Base-by-base conservation (phyloP, 2,797 vertebrate genomes). In the Etheostoma nigrum region DNA sequence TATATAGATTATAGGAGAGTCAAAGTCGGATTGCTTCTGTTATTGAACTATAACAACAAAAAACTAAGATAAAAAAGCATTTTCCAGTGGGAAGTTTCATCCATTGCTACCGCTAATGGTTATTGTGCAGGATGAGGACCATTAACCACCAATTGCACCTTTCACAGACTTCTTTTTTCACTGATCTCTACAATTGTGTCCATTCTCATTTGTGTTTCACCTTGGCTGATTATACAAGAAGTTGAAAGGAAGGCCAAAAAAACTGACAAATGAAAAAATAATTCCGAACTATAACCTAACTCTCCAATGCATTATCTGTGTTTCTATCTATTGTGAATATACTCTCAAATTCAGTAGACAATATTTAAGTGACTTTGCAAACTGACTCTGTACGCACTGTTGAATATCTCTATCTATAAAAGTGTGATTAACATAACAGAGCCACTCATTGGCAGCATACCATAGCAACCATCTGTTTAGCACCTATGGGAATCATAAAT, bases 221-320 rank as follows among this genome's bases (percentile, higher is more conserved):
- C 4, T n/a, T 51, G 72, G 66, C 45, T 74, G 45, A 51, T 49
- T 51, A 4, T 51, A 19, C 6, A 9, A 33, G 21, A 67, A 47
- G 30, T 30, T 25, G 4, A 25, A 60, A 47, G 10, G 13, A 55
- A 6, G 16, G 21, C 12, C 2, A 13, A 45, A 76, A 72, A 76
- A 72, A 36, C 15, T 0, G 23, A 49, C 3, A 47, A 19, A 47
- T 8, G 4, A 60, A 53, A 13, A 6, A 7, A 9, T 33, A 49
- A 63, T 33, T 4, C 40, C 14, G 8, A 51, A 12, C n/a, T 61
- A 7, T 44, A 15, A 25, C 36, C 16, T 30, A 62, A 40, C 10
- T 49, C 15, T 14, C 8, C 36, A 40, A 40, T 3, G 1, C 36
- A 4, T 40, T 40, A 40, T 40, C 23, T 16, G 49, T 5, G 49